Percentiles rank a stretch among this genome's conserved stretches.
Evolutionary conservation across 30 jellyfish, hydroid and myxozoan genomes (phyloP).

Genomic region (Turritopsis dohrnii): DNA sequence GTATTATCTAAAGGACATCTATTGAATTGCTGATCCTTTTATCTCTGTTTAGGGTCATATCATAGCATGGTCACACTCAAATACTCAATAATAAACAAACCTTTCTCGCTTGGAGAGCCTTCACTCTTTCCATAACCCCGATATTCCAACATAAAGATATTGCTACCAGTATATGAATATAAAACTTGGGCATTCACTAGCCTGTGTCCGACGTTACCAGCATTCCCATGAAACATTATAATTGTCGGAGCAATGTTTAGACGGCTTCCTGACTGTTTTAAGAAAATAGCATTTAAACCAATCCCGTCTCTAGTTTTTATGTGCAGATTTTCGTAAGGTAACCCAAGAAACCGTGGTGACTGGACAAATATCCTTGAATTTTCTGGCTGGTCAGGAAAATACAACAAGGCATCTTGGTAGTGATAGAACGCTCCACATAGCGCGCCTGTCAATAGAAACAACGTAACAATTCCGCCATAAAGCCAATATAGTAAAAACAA

Average conservation of each 20-base stretch:
- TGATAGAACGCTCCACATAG: constrained; percentile 87
- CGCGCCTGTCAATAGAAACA: constrained; percentile 59
- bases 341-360: constrained; percentile 75
- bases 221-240: constrained; percentile 83
- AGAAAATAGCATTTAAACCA: constrained; percentile 51
- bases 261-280: constrained; percentile 59
- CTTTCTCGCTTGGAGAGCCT: constrained; percentile 91
- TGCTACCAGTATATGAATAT: constrained; percentile 70
- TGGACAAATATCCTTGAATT: constrained; percentile 77
- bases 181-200: constrained; percentile 60
- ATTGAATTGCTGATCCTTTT: background rate
- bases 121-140: constrained; percentile 91
- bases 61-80: too few species aligned
- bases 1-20: too few species aligned
- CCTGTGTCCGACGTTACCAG: constrained; percentile 91
- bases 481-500: constrained; percentile 72
- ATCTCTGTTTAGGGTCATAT: too few species aligned
- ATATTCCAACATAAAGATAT: constrained; percentile 75
- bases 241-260: constrained; percentile 61
- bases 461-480: constrained; percentile 78
- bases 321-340: constrained; percentile 74
- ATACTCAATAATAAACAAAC: constrained; percentile 31
- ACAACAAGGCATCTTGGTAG: constrained; percentile 83
- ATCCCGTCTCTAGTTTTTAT: constrained; percentile 72
- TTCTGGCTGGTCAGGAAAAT: constrained; percentile 95